phyloP scores from a whole-genome alignment of 2,113 vertebrate species.

The Gnathonemus longibarbis region DNA sequence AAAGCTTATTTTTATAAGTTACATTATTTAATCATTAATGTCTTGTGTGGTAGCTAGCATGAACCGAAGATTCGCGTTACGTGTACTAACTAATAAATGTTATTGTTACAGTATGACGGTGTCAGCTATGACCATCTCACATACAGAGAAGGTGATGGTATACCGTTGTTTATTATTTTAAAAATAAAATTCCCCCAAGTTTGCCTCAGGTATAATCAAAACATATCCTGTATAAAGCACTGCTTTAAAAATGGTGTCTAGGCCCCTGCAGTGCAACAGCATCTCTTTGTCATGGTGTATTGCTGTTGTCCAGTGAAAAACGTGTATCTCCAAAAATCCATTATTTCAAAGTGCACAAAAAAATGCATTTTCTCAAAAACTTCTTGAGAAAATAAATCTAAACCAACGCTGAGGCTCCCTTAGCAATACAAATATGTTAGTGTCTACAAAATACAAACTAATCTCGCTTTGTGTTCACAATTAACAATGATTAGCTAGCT shows the following conservation, averaged over 20 bases:
- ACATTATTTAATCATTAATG: background rate
- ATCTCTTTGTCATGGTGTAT: too few species aligned
- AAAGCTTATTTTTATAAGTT: background rate
- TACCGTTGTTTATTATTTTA: background rate
- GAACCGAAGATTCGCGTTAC: background rate
- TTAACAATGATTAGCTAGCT: too few species aligned
- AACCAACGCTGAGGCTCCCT: too few species aligned
- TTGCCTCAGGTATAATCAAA: background rate
- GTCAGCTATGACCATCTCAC: background rate
- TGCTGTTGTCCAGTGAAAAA: too few species aligned
- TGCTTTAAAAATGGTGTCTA: background rate
- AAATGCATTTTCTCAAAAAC: background rate
- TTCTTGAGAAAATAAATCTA: too few species aligned
- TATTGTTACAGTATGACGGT: background rate
- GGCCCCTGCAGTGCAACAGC: too few species aligned
- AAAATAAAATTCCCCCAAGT: background rate
- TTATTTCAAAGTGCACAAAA: too few species aligned
- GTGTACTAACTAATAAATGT: background rate
- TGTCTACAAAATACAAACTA: too few species aligned
- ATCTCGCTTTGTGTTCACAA: too few species aligned
- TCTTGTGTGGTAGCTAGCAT: background rate
- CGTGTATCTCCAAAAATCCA: too few species aligned
- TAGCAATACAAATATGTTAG: background rate
- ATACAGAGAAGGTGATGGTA: background rate
- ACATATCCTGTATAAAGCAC: background rate